These are phyloP conservation scores for Drosophila lacteicornis DNA, from an alignment of 1,140 invertebrate species.

Conservation along the genomic window DNA sequence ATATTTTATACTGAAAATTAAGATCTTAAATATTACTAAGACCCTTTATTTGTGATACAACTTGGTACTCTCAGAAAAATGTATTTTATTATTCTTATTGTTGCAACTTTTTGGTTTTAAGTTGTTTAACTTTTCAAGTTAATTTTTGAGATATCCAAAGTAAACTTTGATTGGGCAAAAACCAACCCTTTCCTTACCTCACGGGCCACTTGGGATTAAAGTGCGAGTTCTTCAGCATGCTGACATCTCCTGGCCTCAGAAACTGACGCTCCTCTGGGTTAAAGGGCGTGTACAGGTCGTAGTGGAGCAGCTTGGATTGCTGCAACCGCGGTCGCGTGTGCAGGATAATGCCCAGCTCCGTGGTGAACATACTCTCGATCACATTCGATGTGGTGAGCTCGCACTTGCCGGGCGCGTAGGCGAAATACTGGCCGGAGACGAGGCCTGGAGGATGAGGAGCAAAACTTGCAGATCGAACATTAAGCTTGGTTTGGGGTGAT, in stretches of 20 bases:
- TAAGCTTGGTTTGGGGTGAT: not conserved
- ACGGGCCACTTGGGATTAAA: constrained; percentile 84
- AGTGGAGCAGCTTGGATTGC: constrained; percentile 57
- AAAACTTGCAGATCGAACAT: not conserved
- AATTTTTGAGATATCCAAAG: not conserved
- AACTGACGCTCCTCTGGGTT: constrained; percentile 67
- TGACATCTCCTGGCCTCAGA: constrained; percentile 53
- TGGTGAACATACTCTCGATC: constrained; percentile 47
- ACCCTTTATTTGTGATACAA: not conserved
- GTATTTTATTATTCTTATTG: not conserved
- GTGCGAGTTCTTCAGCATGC: constrained; percentile 59
- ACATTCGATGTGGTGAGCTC: constrained; percentile 60
- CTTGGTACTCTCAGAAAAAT: not conserved
- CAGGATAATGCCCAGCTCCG: constrained; percentile 44
- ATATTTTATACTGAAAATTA: not conserved
- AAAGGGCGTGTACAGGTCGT: constrained; percentile 73
- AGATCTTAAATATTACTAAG: too few relatives aligned
- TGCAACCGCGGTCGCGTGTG: not conserved
- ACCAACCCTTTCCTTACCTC: constrained; percentile 40
- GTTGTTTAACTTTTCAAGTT: not conserved
- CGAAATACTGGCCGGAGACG: constrained; percentile 38
- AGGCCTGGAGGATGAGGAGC: constrained; percentile 16
- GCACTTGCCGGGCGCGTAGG: constrained; percentile 72
- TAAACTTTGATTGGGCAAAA: not conserved
- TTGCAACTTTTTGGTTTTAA: not conserved